A percentile compares a stretch with the other conserved stretches of the same genome.
phyloP scores from a whole-genome alignment of 2,888 invertebrate genomes.

The Ornithoptera alexandrae region DNA sequence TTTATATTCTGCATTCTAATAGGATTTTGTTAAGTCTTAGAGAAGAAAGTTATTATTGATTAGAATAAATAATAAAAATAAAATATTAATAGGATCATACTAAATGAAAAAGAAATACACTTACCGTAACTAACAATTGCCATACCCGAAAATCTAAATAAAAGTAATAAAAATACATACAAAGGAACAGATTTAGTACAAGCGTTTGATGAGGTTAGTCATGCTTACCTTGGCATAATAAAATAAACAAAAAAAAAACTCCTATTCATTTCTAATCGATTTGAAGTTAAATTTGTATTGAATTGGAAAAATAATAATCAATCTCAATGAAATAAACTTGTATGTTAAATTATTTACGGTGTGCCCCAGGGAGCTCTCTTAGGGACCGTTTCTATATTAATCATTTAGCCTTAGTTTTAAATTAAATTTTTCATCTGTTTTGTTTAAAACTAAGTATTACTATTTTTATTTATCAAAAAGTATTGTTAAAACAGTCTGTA shows the following conservation, averaged over 20 bases:
- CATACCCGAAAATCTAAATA: conserved; percentile 52
- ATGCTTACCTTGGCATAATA: conserved; percentile 48
- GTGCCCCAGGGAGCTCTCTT: conserved; percentile 6
- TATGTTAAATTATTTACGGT: neutral
- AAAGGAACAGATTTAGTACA: conserved; percentile 37
- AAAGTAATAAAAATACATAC: conserved; percentile 29
- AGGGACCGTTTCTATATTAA: no score
- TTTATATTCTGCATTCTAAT: no score
- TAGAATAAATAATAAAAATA: neutral
- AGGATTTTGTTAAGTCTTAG: no score
- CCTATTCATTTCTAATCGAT: neutral
- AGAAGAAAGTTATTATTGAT: neutral
- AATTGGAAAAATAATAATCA: neutral
- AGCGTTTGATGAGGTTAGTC: conserved; percentile 45
- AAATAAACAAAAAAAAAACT: neutral
- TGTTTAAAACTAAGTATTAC: no score
- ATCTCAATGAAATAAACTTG: neutral
- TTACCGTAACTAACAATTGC: conserved; percentile 48
- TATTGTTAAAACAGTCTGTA: no score
- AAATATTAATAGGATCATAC: conserved; percentile 2
- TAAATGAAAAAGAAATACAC: conserved; percentile 35
- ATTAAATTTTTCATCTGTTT: no score
- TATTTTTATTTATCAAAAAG: no score
- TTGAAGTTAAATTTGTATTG: neutral
- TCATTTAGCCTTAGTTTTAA: no score